A percentile compares a stretch with the other conserved stretches of the same genome.
These are phyloP conservation scores for Limnephilus marmoratus DNA, from an alignment of 2,888 invertebrate species.

Conservation along the genomic window DNA sequence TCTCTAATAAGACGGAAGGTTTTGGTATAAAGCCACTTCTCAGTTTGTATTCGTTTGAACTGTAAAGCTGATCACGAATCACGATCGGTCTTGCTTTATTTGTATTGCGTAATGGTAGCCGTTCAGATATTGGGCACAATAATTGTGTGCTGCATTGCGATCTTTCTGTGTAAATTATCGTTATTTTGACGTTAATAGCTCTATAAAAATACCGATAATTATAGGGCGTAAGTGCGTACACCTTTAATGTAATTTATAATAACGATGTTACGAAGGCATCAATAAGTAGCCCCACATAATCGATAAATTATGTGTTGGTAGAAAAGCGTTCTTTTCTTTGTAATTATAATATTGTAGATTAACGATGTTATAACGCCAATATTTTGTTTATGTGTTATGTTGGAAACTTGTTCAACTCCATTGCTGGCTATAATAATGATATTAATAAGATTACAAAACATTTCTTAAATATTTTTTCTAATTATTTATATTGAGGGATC, in stretches of 20 bases:
- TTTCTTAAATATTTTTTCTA: too few species aligned
- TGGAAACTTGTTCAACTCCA: neutral
- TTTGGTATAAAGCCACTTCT: neutral
- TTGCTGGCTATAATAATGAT: too few species aligned
- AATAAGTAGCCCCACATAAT: neutral
- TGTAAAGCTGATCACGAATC: neutral
- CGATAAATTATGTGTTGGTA: neutral
- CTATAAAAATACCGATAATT: neutral
- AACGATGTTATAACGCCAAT: neutral
- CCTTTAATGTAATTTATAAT: neutral
- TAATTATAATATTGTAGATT: neutral
- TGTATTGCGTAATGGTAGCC: neutral
- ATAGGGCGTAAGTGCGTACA: neutral
- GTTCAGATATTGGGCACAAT: neutral
- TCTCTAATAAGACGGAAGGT: neutral
- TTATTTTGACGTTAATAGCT: neutral
- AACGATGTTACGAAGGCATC: neutral
- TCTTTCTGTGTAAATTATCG: neutral
- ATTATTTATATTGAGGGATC: too few species aligned
- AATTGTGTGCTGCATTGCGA: neutral
- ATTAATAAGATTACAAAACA: too few species aligned
- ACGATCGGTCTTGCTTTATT: neutral
- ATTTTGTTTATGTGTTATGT: neutral
- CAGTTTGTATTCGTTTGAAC: neutral
- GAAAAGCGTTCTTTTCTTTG: neutral